These are phyloP conservation scores for Tetragonula clypearis DNA, from an alignment of 1,140 invertebrate species.

Conservation along the genomic window DNA sequence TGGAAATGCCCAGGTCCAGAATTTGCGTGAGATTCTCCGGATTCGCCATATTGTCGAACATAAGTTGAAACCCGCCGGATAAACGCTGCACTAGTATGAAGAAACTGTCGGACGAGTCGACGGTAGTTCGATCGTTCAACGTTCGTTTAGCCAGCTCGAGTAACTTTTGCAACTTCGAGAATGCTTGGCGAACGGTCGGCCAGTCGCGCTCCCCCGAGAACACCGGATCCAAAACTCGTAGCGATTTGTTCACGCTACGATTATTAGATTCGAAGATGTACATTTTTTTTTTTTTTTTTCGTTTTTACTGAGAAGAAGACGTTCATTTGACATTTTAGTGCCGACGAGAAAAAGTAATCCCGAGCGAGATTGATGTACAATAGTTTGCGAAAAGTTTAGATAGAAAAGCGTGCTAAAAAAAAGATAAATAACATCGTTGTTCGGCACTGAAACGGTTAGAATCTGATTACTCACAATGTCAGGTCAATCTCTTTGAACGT, in stretches of 20 bases:
- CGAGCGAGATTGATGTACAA: too few species aligned
- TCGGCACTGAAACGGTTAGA: not conserved
- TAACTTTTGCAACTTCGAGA: slow-evolving; percentile 70
- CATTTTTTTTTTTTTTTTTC: too few species aligned
- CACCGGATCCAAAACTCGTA: slow-evolving; percentile 69
- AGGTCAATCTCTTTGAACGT: slow-evolving; percentile 74
- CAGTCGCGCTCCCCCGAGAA: slow-evolving; percentile 69
- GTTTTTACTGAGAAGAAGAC: not conserved
- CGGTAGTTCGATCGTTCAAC: slow-evolving; percentile 8
- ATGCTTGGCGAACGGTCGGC: slow-evolving; percentile 59
- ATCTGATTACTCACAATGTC: slow-evolving; percentile 67
- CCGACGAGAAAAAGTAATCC: too few species aligned
- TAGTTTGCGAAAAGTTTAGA: too few species aligned
- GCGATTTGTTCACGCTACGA: slow-evolving; percentile 69
- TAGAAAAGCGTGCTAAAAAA: too few species aligned
- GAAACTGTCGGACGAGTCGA: slow-evolving; percentile 22
- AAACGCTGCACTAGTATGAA: slow-evolving; percentile 55
- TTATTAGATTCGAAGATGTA: slow-evolving; percentile 17
- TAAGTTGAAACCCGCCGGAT: slow-evolving; percentile 6
- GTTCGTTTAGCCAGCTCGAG: slow-evolving; percentile 66
- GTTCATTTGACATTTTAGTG: not conserved
- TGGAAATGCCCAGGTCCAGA: slow-evolving; percentile 63
- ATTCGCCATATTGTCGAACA: slow-evolving; percentile 19
- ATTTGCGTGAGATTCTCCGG: slow-evolving; percentile 65
- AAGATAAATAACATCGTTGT: too few species aligned